Percentiles rank a stretch among this genome's conserved stretches.
Evolutionary conservation across 2,113 vertebrate species (phyloP).

Genomic region (Pyxicephalus adspersus): DNA sequence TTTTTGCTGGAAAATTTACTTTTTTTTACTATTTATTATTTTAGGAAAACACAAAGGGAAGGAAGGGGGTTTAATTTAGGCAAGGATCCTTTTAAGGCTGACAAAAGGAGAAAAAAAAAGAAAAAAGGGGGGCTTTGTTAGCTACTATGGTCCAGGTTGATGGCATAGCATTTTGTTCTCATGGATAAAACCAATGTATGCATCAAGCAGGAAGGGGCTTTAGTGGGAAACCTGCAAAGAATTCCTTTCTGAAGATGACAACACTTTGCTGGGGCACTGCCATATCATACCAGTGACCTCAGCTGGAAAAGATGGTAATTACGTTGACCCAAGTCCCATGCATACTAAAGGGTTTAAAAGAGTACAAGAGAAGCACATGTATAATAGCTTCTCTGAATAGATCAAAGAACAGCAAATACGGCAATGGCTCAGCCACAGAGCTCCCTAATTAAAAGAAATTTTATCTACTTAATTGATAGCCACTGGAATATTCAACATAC

Average conservation of each 20-base stretch:
- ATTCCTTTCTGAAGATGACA: constrained; percentile 64
- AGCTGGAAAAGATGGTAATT: constrained; percentile 63
- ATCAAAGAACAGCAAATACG: constrained; percentile 57
- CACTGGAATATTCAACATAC: constrained; percentile 42
- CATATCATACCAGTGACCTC: constrained; percentile 52
- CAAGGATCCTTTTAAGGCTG: too few species aligned
- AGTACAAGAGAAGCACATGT: constrained; percentile 56
- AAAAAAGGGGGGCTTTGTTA: too few species aligned
- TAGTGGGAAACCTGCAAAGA: constrained; percentile 20
- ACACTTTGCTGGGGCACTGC: constrained; percentile 43
- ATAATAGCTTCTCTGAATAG: constrained; percentile 61
- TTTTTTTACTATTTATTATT: too few species aligned
- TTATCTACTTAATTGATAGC: constrained; percentile 55
- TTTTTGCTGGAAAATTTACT: too few species aligned
- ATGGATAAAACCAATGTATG: constrained; percentile 1
- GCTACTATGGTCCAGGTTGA: too few species aligned
- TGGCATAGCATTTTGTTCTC: not conserved
- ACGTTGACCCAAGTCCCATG: constrained; percentile 58
- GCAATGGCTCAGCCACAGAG: constrained; percentile 34
- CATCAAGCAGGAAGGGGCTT: not conserved
- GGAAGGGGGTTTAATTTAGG: too few species aligned
- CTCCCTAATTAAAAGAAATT: constrained; percentile 52
- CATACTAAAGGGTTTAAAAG: constrained; percentile 60
- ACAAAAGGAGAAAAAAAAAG: too few species aligned
- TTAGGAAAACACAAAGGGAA: too few species aligned